These are phyloP conservation scores for Bambusicola thoracicus DNA, from an alignment of 2,113 vertebrate genomes.

Conservation along the genomic window DNA sequence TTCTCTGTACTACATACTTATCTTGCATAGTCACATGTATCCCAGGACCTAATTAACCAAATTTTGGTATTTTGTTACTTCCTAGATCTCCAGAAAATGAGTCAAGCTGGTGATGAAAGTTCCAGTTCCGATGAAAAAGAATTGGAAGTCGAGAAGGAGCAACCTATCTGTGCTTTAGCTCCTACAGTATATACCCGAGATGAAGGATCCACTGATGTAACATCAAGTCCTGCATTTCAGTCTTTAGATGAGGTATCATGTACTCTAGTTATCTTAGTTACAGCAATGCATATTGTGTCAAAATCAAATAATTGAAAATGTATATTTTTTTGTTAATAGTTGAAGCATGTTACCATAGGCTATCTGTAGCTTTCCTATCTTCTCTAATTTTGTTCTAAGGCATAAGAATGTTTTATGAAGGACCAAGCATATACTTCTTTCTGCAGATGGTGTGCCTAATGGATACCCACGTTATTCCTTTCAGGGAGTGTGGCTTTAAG, in stretches of 20 bases:
- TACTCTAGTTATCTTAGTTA: not conserved
- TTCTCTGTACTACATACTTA: not conserved
- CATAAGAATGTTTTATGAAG: not conserved
- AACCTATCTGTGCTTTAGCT: constrained; percentile 55
- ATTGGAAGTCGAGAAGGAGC: constrained; percentile 39
- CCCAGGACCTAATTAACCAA: not conserved
- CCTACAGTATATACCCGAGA: constrained; percentile 73
- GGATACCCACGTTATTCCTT: not conserved
- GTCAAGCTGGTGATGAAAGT: constrained; percentile 66
- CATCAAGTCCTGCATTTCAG: constrained; percentile 80
- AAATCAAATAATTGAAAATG: not conserved
- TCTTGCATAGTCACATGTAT: not conserved
- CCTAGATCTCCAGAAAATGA: constrained; percentile 77
- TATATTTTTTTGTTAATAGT: not conserved
- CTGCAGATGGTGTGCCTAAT: not conserved
- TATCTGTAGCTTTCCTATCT: not conserved
- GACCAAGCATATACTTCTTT: not conserved
- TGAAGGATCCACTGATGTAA: constrained; percentile 58
- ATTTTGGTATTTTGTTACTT: constrained; percentile 26
- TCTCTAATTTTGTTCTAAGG: not conserved
- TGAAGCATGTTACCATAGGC: not conserved
- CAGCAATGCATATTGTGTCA: not conserved
- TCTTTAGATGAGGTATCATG: constrained; percentile 86
- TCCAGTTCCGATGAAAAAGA: constrained; percentile 59
- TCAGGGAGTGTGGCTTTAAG: not conserved